Evolutionary conservation across 2,113 vertebrate species (phyloP).

Genomic region (Nyctereutes procyonoides): DNA sequence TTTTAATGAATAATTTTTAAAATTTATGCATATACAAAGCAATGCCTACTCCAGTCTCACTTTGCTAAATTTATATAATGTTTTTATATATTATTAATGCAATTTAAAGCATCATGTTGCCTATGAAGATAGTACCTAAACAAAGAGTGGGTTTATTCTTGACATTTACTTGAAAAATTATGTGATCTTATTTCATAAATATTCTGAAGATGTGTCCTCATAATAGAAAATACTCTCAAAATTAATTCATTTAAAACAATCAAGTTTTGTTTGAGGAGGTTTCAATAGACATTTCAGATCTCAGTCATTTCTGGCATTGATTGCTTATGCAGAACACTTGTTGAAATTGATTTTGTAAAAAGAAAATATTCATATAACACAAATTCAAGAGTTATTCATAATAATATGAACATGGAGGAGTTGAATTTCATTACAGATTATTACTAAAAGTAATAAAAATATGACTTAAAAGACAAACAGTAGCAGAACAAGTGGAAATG

Average conservation of each 20-base stretch:
- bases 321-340: not conserved
- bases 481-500: not conserved
- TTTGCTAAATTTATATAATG: not conserved
- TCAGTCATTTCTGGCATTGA: not conserved
- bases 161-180: not conserved
- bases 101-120: not conserved
- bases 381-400: constrained; percentile 17
- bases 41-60: not conserved
- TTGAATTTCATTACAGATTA: not conserved
- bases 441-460: not conserved
- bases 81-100: not conserved
- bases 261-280: not conserved
- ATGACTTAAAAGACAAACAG: not conserved
- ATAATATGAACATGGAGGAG: not conserved
- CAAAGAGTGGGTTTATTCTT: not conserved
- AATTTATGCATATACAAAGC: not conserved
- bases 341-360: not conserved
- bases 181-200: not conserved
- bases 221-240: not conserved
- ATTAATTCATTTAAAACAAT: not conserved
- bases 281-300: not conserved
- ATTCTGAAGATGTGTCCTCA: not conserved
- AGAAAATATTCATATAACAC: not conserved
- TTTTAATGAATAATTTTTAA: not conserved
- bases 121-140: not conserved